A percentile compares a stretch with the other conserved stretches of the same genome.
Conservation (phyloP, 2,888 invertebrate species). For the Papilio elwesi region DNA sequence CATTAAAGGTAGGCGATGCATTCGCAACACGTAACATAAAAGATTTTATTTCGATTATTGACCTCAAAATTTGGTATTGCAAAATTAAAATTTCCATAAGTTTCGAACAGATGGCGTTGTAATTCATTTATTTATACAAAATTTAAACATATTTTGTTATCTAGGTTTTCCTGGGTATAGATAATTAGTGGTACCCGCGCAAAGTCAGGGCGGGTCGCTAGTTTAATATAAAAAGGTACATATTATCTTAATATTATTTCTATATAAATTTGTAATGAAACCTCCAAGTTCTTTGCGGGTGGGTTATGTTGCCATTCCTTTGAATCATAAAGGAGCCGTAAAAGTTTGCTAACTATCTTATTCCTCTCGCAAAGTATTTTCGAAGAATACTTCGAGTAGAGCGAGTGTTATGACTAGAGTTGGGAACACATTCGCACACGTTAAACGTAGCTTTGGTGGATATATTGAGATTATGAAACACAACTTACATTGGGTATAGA, state of each 20-base stretch:
- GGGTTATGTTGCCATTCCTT: slow-evolving; percentile 14
- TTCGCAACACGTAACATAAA: too few species aligned
- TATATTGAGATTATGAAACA: not conserved
- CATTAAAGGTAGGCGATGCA: too few species aligned
- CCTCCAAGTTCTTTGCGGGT: not conserved
- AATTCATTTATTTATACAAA: too few species aligned
- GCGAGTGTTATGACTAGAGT: not conserved
- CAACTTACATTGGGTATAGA: not conserved
- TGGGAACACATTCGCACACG: not conserved
- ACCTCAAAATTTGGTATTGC: too few species aligned
- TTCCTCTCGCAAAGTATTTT: slow-evolving; percentile 9
- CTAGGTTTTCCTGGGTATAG: too few species aligned
- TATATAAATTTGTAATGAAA: slow-evolving; percentile 18
- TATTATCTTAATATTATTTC: not conserved
- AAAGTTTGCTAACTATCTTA: slow-evolving; percentile 24
- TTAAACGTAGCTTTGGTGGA: not conserved
- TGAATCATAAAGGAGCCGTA: slow-evolving; percentile 20
- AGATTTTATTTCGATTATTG: too few species aligned
- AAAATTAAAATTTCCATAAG: too few species aligned
- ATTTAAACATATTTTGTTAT: too few species aligned
- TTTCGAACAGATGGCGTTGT: too few species aligned
- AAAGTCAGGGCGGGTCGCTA: too few species aligned
- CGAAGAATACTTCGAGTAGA: not conserved
- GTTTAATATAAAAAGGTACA: not conserved
- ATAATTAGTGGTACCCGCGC: too few species aligned